Base-by-base conservation (phyloP, 2,888 invertebrate genomes). In the Phania funesta region DNA sequence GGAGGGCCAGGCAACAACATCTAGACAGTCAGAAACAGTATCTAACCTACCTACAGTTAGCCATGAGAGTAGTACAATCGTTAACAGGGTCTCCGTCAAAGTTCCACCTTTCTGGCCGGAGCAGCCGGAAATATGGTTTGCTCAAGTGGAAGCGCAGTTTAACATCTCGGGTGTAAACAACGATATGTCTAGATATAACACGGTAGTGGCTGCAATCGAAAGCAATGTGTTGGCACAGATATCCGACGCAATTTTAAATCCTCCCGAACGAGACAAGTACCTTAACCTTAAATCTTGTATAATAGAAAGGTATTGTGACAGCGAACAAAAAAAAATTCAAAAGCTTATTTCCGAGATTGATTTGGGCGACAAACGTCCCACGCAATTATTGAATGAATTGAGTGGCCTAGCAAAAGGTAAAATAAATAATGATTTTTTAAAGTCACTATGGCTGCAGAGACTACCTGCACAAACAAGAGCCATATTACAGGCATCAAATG, bases 41-140 rank as follows among this genome's bases (percentile, higher is more conserved):
- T 13, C 50, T 50, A 50, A 26, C 32, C 18, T 16, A 13, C 11
- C 18, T 11, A 7, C 13, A 11, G 7, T 44, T 11, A 50, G 16
- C 44, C 1, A 26, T 16, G 24, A 41, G n/a, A 41, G n/a, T 41
- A 41, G n/a, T n/a, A 41, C 41, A n/a, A n/a, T n/a, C n/a, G n/a
- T n/a, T n/a, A n/a, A n/a, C n/a, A n/a, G n/a, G n/a, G n/a, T n/a
- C n/a, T n/a, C 62, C 2, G 62, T 86, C 1, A 81, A 83, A 8
- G 52, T 84, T 7, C 84, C 86, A 1, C 86, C 85, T 3, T 32
- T 87, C 32, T 84, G 85, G 80, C 44, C 85, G 1, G 80, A 84
- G 3, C 84, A 85, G 3, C 85, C 87, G 0, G 86, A 85, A 20
- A 54, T 88, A 35, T 89, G 87, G 87, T 87, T 88, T 50, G 85